These are phyloP conservation scores for Chrysina gloriosa DNA, from an alignment of 2,888 invertebrate species.

Conservation along the genomic window DNA sequence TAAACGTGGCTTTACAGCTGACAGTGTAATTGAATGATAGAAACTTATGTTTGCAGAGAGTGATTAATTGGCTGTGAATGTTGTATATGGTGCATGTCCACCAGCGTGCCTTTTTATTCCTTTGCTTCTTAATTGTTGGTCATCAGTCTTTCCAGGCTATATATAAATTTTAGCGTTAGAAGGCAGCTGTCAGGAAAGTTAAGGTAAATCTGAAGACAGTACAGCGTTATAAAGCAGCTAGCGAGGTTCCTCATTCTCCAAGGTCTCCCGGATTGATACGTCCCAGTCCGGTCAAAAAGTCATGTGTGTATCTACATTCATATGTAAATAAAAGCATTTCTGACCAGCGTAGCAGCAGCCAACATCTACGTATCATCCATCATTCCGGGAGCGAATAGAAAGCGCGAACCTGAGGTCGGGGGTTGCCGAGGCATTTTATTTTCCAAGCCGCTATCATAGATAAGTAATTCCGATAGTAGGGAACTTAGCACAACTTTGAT, in stretches of 20 bases:
- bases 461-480: constrained; percentile 38
- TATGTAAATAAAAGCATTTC: constrained; percentile 35
- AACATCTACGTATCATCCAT: constrained; percentile 30
- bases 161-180: constrained; percentile 22
- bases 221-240: constrained; percentile 6
- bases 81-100: constrained; percentile 10
- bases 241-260: constrained; percentile 4
- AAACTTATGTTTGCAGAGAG: constrained; percentile 24
- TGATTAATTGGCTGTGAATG: constrained; percentile 31
- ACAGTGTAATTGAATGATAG: constrained; percentile 36
- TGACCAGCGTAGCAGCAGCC: constrained; percentile 15
- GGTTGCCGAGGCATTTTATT: constrained; percentile 19
- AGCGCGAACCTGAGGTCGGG: constrained; percentile 7
- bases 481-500: constrained; percentile 31
- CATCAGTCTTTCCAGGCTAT: constrained; percentile 29
- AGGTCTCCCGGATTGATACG: constrained; percentile 10
- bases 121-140: constrained; percentile 20
- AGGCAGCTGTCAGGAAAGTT: constrained; percentile 17
- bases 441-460: constrained; percentile 35
- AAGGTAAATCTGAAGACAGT: constrained; percentile 10
- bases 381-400: not conserved
- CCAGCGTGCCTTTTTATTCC: not conserved
- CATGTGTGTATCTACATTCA: constrained; percentile 24
- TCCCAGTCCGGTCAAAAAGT: constrained; percentile 22
- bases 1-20: constrained; percentile 26